Conservation (phyloP, 1,140 invertebrate species). For the Nautilus pompilius region DNA sequence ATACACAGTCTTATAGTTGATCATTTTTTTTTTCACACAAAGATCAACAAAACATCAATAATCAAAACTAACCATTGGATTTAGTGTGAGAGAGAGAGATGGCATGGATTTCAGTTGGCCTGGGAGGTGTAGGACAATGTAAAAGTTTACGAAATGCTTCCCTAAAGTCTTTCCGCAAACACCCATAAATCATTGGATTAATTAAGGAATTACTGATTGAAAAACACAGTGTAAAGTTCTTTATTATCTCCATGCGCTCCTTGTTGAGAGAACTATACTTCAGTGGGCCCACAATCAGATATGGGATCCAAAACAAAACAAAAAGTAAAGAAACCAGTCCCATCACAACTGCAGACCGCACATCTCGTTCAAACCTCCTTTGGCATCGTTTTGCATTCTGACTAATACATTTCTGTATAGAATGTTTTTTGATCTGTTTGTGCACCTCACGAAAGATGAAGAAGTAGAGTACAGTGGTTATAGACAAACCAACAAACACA, state of each 20-base stretch:
- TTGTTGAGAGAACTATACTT: conserved; percentile 14
- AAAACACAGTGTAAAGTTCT: conserved; percentile 17
- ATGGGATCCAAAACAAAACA: conserved; percentile 27
- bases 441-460: conserved; percentile 16
- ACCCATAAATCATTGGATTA: conserved; percentile 27
- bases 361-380: conserved; percentile 13
- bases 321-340: conserved; percentile 23
- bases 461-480: not conserved
- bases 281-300: conserved; percentile 16
- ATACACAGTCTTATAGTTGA: too few relatives aligned
- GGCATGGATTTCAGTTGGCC: too few relatives aligned
- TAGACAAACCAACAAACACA: conserved; percentile 3
- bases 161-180: conserved; percentile 19
- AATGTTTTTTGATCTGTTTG: conserved; percentile 5
- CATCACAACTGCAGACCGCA: conserved; percentile 18
- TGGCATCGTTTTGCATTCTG: not conserved
- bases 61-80: too few relatives aligned
- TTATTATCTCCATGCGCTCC: conserved; percentile 16
- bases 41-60: too few relatives aligned
- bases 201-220: conserved; percentile 24
- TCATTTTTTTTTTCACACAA: too few relatives aligned
- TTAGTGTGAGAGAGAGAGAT: too few relatives aligned
- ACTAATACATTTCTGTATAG: not conserved
- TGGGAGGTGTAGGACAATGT: too few relatives aligned
- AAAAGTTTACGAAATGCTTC: conserved; percentile 16